phyloP scores from a whole-genome alignment of 2,113 vertebrate species.

The Myiozetetes cayanensis region DNA sequence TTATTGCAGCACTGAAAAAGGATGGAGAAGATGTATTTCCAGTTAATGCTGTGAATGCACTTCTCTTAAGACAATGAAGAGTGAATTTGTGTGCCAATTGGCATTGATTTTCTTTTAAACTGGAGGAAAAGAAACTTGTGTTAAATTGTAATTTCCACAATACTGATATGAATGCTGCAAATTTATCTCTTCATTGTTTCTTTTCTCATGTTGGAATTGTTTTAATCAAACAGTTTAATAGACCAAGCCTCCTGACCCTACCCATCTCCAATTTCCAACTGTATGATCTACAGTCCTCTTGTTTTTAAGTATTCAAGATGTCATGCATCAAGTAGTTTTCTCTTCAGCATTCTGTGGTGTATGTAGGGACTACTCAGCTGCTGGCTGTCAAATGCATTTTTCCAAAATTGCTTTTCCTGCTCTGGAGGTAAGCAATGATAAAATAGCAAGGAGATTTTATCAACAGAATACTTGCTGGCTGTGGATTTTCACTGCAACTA shows the following conservation, averaged over 20 bases:
- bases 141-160: not conserved
- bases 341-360: not conserved
- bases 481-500: not conserved
- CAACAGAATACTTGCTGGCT: not conserved
- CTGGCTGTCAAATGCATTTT: not conserved
- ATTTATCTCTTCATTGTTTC: not conserved
- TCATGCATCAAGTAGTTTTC: not conserved
- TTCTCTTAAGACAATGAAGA: not conserved
- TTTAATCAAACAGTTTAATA: not conserved
- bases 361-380: not conserved
- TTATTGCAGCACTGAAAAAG: not conserved
- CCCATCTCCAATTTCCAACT: rapidly evolving
- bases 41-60: not conserved
- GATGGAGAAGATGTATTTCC: not conserved
- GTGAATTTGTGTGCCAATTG: not conserved
- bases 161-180: not conserved
- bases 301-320: not conserved
- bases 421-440: not conserved
- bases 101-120: not conserved
- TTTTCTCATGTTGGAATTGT: not conserved
- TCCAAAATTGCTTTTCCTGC: not conserved
- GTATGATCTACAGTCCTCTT: not conserved
- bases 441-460: not conserved
- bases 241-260: not conserved
- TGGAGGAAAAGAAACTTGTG: not conserved